Conservation (phyloP, 2,797 vertebrate species). For the Chelidonichthys spinosus region DNA sequence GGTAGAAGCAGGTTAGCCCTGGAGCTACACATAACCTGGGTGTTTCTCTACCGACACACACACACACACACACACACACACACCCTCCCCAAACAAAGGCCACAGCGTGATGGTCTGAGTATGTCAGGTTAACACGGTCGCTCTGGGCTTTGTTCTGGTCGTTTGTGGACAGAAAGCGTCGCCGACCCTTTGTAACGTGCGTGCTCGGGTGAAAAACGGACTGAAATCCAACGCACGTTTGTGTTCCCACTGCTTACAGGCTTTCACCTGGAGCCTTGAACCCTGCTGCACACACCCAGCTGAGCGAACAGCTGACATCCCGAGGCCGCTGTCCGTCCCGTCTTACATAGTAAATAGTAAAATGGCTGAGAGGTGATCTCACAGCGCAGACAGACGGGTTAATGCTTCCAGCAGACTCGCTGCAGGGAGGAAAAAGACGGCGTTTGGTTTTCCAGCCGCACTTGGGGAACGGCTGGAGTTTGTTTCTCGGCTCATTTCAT, state of each 20-base stretch:
- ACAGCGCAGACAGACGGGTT: conserved; percentile 44
- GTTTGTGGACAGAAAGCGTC: too few species aligned
- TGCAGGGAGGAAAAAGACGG: neutral
- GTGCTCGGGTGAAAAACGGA: too few species aligned
- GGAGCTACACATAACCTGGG: conserved; percentile 20
- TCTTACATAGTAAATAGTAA: conserved; percentile 57
- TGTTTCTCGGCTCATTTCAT: conserved; percentile 29
- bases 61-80: too few species aligned
- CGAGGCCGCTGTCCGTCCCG: conserved; percentile 50
- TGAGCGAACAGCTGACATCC: conserved; percentile 49
- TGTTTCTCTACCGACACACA: neutral
- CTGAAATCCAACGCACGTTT: too few species aligned
- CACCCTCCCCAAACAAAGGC: too few species aligned
- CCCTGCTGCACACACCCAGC: conserved; percentile 28
- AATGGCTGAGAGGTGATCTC: conserved; percentile 50
- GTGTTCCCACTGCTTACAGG: conserved; percentile 15
- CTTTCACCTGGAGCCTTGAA: conserved; percentile 55
- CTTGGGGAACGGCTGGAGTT: conserved; percentile 29
- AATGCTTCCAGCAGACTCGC: conserved; percentile 57
- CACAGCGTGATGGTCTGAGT: too few species aligned
- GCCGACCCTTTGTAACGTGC: too few species aligned
- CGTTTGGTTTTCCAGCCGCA: neutral
- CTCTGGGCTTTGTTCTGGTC: too few species aligned
- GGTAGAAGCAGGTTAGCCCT: conserved; percentile 56
- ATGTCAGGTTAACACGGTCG: too few species aligned